A percentile compares a stretch with the other conserved stretches of the same genome.
phyloP scores from a whole-genome alignment of 2,113 vertebrate species.

The Pica pica region DNA sequence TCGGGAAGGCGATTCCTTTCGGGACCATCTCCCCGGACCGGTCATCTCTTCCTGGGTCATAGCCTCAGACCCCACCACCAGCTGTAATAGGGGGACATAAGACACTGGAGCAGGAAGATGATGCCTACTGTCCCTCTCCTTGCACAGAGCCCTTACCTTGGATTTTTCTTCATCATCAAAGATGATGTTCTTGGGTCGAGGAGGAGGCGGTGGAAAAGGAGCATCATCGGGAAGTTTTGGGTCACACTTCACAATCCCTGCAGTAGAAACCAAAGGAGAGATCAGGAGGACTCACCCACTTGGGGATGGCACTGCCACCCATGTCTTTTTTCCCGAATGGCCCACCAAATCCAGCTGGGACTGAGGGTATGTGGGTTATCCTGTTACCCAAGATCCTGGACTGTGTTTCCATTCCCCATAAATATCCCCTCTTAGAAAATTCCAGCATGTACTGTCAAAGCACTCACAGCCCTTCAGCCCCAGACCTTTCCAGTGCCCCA shows the following conservation, averaged over 20 bases:
- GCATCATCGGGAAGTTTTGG: slow-evolving; percentile 85
- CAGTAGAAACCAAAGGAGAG: neutral
- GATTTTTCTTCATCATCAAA: slow-evolving; percentile 98
- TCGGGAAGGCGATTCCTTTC: too few relatives aligned
- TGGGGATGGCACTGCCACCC: neutral
- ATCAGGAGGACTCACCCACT: neutral
- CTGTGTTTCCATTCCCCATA: neutral
- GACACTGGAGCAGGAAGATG: neutral
- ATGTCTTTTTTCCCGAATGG: neutral
- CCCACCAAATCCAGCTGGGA: neutral
- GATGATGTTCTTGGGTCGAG: slow-evolving; percentile 85
- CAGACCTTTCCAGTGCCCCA: neutral
- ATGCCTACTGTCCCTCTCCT: neutral
- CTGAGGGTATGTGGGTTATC: neutral
- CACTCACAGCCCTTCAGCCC: neutral
- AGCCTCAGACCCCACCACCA: too few relatives aligned
- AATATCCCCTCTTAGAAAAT: neutral
- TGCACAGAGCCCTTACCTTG: slow-evolving; percentile 78
- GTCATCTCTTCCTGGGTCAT: too few relatives aligned
- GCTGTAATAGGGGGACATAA: neutral
- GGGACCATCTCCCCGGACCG: too few relatives aligned
- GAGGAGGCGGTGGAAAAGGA: slow-evolving; percentile 77
- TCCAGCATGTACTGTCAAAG: neutral
- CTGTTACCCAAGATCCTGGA: neutral
- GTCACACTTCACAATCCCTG: slow-evolving; percentile 94